Conservation (phyloP, 2,113 vertebrate genomes). For the Sorex araneus region DNA sequence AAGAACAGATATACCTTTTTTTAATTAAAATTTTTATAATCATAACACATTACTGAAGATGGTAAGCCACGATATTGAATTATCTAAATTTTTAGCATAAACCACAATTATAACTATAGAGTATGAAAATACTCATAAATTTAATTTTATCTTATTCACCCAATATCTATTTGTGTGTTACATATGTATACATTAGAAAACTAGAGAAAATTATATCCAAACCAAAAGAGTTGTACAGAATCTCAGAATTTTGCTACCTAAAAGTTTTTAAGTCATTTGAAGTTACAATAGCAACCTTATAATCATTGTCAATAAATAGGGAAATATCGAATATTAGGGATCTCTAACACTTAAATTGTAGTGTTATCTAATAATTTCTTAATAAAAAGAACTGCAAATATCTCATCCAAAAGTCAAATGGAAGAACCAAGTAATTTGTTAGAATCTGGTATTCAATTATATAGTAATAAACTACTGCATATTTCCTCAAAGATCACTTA, state of each 20-base stretch:
- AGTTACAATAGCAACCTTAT: constrained; percentile 12
- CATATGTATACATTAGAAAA: no score
- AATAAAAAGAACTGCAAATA: background rate
- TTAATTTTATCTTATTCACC: background rate
- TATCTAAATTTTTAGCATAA: constrained; percentile 8
- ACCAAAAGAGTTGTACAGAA: background rate
- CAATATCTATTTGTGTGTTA: background rate
- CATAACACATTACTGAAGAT: constrained; percentile 12
- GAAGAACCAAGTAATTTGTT: background rate
- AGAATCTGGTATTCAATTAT: background rate
- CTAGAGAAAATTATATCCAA: background rate
- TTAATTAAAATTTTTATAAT: background rate
- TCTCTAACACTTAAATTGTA: background rate
- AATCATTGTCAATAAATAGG: background rate
- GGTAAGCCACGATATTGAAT: constrained; percentile 35
- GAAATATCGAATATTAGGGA: background rate
- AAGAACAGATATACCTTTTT: background rate
- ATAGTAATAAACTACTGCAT: background rate
- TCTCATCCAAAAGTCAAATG: background rate
- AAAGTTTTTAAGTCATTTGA: constrained; percentile 17
- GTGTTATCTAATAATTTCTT: background rate
- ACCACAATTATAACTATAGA: constrained; percentile 5
- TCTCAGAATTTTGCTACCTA: constrained; percentile 10
- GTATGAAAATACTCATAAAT: constrained; percentile 30
- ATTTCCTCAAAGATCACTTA: constrained; percentile 20